phyloP scores from a whole-genome alignment of 2,113 vertebrate species.

The Pomatorhinus ruficollis region DNA sequence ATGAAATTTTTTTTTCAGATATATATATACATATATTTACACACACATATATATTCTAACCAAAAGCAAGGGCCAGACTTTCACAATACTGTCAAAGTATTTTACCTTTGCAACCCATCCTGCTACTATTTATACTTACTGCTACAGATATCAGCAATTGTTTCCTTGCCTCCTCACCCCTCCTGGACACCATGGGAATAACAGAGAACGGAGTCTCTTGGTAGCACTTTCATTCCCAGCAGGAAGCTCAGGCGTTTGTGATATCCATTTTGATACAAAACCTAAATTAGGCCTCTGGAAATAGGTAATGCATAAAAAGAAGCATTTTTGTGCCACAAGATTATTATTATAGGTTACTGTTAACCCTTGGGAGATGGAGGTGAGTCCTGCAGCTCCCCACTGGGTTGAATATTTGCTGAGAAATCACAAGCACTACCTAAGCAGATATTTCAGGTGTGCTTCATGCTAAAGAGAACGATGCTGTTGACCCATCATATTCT shows the following conservation, averaged over 20 bases:
- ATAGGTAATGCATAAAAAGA: slow-evolving; percentile 83
- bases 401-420: slow-evolving; percentile 69
- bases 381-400: slow-evolving; percentile 71
- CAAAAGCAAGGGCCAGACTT: slow-evolving; percentile 24
- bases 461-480: slow-evolving; percentile 37
- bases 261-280: slow-evolving; percentile 81
- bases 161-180: slow-evolving; percentile 37
- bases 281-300: slow-evolving; percentile 81
- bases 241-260: slow-evolving; percentile 72
- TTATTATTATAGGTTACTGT: slow-evolving; percentile 82
- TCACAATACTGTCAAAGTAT: neutral
- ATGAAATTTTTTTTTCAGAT: too few species aligned
- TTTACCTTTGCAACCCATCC: slow-evolving; percentile 19
- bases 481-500: slow-evolving; percentile 65
- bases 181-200: slow-evolving; percentile 53
- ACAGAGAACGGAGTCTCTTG: slow-evolving; percentile 44
- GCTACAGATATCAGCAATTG: slow-evolving; percentile 42
- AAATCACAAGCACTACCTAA: slow-evolving; percentile 68
- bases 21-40: too few species aligned
- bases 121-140: neutral
- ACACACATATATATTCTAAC: neutral
- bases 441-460: slow-evolving; percentile 65
- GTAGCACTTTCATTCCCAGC: slow-evolving; percentile 76
- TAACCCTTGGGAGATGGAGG: slow-evolving; percentile 80
- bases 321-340: slow-evolving; percentile 75